Evolutionary conservation across 1,140 invertebrate genomes (phyloP).

Genomic region (Drosophila orosa): DNA sequence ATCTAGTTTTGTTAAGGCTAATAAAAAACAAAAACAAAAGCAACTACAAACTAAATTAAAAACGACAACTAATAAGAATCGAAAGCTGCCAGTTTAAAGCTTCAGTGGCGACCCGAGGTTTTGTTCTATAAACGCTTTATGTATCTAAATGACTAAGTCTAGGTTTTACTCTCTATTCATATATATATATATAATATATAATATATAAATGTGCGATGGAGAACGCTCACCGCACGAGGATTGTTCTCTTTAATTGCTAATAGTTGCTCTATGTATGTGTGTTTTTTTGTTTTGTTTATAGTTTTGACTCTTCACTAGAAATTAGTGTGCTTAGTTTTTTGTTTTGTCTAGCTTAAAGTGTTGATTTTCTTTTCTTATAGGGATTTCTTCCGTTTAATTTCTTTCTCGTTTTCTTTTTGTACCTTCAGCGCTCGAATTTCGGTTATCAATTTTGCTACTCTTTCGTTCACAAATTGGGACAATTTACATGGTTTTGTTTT

Average conservation of each 20-base stretch:
- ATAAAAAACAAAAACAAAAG: constrained; percentile 51
- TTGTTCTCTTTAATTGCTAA: constrained; percentile 57
- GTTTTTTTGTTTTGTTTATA: constrained; percentile 24
- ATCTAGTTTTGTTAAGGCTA: too few relatives aligned
- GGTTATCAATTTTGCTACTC: constrained; percentile 55
- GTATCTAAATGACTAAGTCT: constrained; percentile 25
- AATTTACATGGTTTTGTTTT: constrained; percentile 63
- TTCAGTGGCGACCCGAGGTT: constrained; percentile 58
- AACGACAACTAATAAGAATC: constrained; percentile 42
- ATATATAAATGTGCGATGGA: constrained; percentile 21
- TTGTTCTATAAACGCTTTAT: constrained; percentile 49
- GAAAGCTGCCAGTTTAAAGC: constrained; percentile 46
- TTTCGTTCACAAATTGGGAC: constrained; percentile 50
- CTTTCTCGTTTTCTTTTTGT: constrained; percentile 73
- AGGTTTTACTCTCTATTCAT: constrained; percentile 15
- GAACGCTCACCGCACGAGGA: constrained; percentile 37
- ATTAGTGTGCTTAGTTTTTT: constrained; percentile 44
- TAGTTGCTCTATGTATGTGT: constrained; percentile 51
- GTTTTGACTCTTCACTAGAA: constrained; percentile 54
- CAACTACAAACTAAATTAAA: constrained; percentile 48
- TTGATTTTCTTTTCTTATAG: constrained; percentile 34
- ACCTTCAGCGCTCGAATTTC: constrained; percentile 84
- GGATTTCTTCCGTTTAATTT: constrained; percentile 16
- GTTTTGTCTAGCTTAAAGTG: constrained; percentile 51
- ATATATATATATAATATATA: constrained; percentile 24